Conservation (phyloP, 37 sponge, comb jelly and placozoan species). For the Halichondria panicea region DNA sequence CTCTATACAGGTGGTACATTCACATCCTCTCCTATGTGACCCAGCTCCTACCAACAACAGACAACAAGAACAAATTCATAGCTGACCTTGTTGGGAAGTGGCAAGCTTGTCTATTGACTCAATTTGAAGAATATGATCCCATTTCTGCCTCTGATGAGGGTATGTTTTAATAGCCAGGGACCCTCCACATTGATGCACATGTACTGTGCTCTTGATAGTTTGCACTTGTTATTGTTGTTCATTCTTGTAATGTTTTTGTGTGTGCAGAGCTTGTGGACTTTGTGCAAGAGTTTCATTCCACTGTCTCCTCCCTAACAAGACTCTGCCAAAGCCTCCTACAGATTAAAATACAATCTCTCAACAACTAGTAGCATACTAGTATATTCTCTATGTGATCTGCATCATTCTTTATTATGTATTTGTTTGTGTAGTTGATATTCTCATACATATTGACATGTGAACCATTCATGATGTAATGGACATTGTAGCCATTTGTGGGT, state of each 20-base stretch:
- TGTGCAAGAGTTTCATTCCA: neutral
- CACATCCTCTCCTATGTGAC: neutral
- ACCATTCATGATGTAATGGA: no score
- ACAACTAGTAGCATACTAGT: no score
- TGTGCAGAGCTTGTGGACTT: neutral
- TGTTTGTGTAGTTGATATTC: no score
- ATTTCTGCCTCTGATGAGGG: neutral
- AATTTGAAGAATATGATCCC: slow-evolving; percentile 31
- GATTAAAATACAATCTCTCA: no score
- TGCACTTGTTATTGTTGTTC: no score
- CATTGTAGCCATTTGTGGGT: no score
- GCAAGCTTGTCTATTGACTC: slow-evolving; percentile 17
- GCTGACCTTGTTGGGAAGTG: slow-evolving; percentile 9
- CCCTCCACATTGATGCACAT: no score
- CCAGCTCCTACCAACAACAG: slow-evolving; percentile 3
- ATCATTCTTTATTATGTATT: no score
- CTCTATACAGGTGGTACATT: slow-evolving; percentile 37
- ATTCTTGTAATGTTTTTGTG: no score
- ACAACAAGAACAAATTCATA: slow-evolving; percentile 1
- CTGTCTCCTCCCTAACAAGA: neutral
- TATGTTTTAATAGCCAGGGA: neutral
- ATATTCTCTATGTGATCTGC: no score
- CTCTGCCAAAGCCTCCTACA: neutral
- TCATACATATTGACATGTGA: no score
- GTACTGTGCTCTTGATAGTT: no score